phyloP scores from a whole-genome alignment of 2,113 vertebrate species.

The Elephas maximus region DNA sequence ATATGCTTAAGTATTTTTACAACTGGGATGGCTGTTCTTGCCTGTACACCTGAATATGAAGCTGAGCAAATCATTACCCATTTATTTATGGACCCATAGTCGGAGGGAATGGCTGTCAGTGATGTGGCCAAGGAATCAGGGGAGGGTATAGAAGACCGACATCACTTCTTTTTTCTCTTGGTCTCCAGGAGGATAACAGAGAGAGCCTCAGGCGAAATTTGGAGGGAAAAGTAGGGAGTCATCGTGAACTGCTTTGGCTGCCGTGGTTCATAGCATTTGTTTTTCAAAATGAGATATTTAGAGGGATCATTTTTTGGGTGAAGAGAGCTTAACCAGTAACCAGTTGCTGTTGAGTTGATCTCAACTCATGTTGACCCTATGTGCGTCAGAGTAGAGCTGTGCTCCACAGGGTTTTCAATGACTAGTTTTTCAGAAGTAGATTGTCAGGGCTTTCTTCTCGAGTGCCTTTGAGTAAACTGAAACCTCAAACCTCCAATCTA shows the following conservation, averaged over 20 bases:
- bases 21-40: neutral
- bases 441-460: too few relatives aligned
- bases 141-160: neutral
- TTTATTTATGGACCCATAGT: neutral
- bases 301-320: neutral
- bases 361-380: too few relatives aligned
- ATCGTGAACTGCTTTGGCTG: neutral
- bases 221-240: neutral
- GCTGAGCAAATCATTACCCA: neutral
- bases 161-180: neutral
- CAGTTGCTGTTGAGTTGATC: too few relatives aligned
- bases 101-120: neutral
- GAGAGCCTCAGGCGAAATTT: neutral
- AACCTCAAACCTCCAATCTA: too few relatives aligned
- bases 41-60: neutral
- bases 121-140: neutral
- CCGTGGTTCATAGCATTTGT: neutral
- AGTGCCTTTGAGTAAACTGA: too few relatives aligned
- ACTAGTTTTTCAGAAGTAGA: too few relatives aligned
- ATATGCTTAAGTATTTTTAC: neutral
- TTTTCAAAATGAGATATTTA: neutral
- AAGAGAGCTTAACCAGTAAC: neutral
- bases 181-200: neutral
- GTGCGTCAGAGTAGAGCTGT: too few relatives aligned
- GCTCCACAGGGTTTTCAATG: too few relatives aligned